Evolutionary conservation across 2,113 vertebrate genomes (phyloP), one percentile per base, ranked within the genome.

Genomic region (Phoxinus phoxinus): DNA sequence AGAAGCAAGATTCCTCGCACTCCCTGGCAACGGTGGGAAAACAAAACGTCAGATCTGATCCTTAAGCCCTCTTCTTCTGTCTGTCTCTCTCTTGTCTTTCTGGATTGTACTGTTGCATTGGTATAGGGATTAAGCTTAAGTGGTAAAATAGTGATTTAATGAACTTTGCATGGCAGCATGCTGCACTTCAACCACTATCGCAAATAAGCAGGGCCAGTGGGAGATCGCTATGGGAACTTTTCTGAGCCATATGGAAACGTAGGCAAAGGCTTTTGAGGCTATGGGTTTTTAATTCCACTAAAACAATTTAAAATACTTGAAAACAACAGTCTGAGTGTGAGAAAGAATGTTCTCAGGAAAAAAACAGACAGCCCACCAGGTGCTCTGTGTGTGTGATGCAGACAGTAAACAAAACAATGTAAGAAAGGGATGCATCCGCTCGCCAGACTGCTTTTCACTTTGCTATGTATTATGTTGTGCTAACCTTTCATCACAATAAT

Each of bases 111-210:
- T 77, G 85, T 63, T 86, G 81, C 84, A 76, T 84, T 76, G 82
- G 83, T 90, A 87, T 30, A 84, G 90, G 93, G 94, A 95, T 95
- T 95, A 95, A 94, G 91, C 89, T 86, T 51, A 92, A 95, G 93
- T 94, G 94, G 94, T 95, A 95, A 95, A 95, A 95, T 92, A 93
- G 94, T 94, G 94, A 94, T 95, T 95, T 95, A 94, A 94, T 94
- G 93, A 95, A 94, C 93, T 94, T 93, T 94, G 92, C 92, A 93
- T 93, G 92, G 93, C 91, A 92, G 92, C 92, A 89, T 93, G 93
- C 91, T 89, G 91, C 91, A 93, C 92, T 94, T 93, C 93, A 93
- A 94, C 91, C 91, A 92, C 90, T 90, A 91, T 91, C 73, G 92
- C 91, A 93, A 94, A 94, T 93, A 93, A 90, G 90, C 89, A 46